Evolutionary conservation across 2,113 vertebrate species (phyloP), one percentile per base, ranked within the genome.

Genomic region (Podarcis muralis): DNA sequence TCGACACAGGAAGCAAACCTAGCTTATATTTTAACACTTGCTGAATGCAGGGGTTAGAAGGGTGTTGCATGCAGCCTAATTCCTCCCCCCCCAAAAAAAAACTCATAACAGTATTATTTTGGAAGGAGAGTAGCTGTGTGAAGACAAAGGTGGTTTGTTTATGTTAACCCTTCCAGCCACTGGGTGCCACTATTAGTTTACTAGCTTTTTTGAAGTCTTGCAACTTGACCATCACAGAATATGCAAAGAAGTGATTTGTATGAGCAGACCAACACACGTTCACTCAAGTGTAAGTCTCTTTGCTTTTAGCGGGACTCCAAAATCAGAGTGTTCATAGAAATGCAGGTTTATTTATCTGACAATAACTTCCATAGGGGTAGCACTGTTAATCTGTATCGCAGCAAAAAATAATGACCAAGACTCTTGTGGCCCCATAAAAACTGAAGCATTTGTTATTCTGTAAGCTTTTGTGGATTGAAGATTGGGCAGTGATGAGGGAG

Each of bases 121-220:
- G 27, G 65, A 62, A 88, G 0, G 1, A 87, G 22, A 75, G 48
- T 83, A 87, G 72, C 6, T 48, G 27, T 9, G 0, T n/a, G 86
- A 86, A 89, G 74, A 71, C 69, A 92, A 89, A 92, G 86, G 83
- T 82, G 88, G 84, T 53, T 48, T 90, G 89, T 87, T 90, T n/a
- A 22, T 78, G 93, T 95, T 93, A 96, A 96, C 95, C 93, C 90
- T 94, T 94, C 85, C 48, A 96, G 90, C 93, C 95, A 87, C 95
- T 93, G 95, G 94, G 93, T 94, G 94, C 95, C 93, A 95, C 94
- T 95, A 88, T 88, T 93, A 89, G 94, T 93, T 93, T 95, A 89
- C 86, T 90, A 5, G 8, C 81, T 88, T 90, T 94, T 92, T 22
- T 66, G 74, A 84, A 89, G 68, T 27, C 83, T 69, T 85, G n/a